Evolutionary conservation across 2,113 vertebrate genomes (phyloP), one percentile per base, ranked within the genome.

Genomic region (Ia io): DNA sequence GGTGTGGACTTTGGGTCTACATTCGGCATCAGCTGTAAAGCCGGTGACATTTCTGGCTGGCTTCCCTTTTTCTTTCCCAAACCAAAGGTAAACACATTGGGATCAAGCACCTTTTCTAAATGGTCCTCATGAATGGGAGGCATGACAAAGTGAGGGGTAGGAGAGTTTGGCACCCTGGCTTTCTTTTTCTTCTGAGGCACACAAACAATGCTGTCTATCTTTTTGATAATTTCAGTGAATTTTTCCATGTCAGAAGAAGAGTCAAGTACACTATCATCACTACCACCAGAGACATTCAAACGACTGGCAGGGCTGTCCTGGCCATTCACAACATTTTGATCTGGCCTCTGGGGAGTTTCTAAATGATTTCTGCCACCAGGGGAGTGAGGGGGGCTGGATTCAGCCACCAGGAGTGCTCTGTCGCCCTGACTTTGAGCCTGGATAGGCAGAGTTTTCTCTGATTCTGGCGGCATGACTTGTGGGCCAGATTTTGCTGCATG

Each of bases 101-200:
- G 98, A 97, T 99, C 99, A 85, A 99, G 99, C 1, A 98, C 98
- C 97, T 98, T 99, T 97, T 99, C 99, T 70, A 99, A 98, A 79
- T 95, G 98, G 97, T 99, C 99, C 97, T 99, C 99, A 16, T 98
- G 99, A 85, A 99, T 99, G 4, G 99, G 98, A 4, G 99, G 99
- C 98, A 99, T 98, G 71, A 97, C 98, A 13, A 99, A 99, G 44
- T 98, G 98, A 25, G 99, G 99, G 13, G 98, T 92, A 3, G 98
- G 98, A 1, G 98, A 98, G 95, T 99, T 99, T 1, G 98, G 99
- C 89, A 97, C 93, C 80, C 98, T 98, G 84, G 97, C 16, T 32
- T 98, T 98, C 76, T 99, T 99, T 95, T 98, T 99, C 95, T 99
- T 99, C 90, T 98, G 98, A 37, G 99, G 99, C 51, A 99, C n/a